These are phyloP conservation scores for Apostichopus parvimensis DNA, from an alignment of 35 echinoderm and acorn worm genomes.

Conservation along the genomic window DNA sequence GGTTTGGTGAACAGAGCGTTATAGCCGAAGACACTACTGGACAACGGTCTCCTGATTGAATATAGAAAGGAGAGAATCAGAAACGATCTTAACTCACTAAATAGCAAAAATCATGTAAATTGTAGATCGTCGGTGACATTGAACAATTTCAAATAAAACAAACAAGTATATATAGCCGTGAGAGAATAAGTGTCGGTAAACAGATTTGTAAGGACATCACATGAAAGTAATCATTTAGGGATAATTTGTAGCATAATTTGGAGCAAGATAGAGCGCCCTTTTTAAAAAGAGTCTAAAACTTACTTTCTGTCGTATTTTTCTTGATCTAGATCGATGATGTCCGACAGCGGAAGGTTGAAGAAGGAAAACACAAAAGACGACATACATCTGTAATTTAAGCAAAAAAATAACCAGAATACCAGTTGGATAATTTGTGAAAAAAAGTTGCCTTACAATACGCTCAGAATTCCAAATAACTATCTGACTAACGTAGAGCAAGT, in stretches of 20 bases:
- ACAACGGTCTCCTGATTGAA: constrained; percentile 78
- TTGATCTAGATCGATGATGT: constrained; percentile 91
- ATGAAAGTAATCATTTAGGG: no score
- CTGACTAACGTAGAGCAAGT: no score
- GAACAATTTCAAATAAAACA: no score
- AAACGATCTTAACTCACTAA: neutral
- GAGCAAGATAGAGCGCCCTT: no score
- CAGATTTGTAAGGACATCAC: no score
- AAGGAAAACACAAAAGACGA: constrained; percentile 69
- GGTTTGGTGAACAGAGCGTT: constrained; percentile 99
- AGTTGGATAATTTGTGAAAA: neutral
- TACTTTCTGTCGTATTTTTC: constrained; percentile 72
- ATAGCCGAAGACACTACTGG: constrained; percentile 93
- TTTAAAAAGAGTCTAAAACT: neutral
- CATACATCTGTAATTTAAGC: constrained; percentile 67
- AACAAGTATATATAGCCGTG: no score
- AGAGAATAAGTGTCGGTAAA: no score
- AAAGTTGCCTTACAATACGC: no score
- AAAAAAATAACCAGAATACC: neutral
- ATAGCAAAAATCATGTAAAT: no score
- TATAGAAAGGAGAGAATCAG: constrained; percentile 10
- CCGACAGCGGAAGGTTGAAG: constrained; percentile 85
- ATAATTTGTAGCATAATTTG: no score
- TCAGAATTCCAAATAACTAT: no score
- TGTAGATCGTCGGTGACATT: no score